Evolutionary conservation across 2,888 invertebrate species (phyloP), one percentile per base, ranked within the genome.

Genomic region (Petrolisthes cinctipes): DNA sequence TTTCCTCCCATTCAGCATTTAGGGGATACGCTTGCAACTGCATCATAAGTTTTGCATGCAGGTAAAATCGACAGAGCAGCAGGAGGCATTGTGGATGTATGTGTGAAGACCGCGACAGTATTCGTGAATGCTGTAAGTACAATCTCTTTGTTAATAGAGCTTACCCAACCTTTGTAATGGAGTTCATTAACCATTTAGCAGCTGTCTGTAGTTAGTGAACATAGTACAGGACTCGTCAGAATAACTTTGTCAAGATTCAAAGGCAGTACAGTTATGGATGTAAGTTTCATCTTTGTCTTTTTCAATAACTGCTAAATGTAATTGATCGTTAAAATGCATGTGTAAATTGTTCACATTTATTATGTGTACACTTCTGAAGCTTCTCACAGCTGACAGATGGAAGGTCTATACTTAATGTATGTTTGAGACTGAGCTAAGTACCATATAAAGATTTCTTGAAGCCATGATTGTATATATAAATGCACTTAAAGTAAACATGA

Each of bases 71-170:
- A 61, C 61, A 61, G 61, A 61, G 61, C 61, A 61, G 61, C 61
- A 61, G 23, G 57, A 79, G 80, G 80, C 57, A 81, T 61, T 81
- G 79, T 37, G 78, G 80, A 23, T 57, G 80, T 37, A 56, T 57
- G 37, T 23, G 61, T 57, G 56, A 61, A 61, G 61, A 23, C 57
- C 61, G 80, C 56, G 23, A 79, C n/a, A 61, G 57, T 81, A 81
- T 81, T 81, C 57, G 57, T 61, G 61, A 81, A 57, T 81, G 80
- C 80, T 81, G 80, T 81, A 81, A 81, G 80, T 81, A 81, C 80
- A 81, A 81, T 61, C 56, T 81, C 56, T 81, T 57, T 81, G 57
- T 81, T 81, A 81, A 81, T 81, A 81, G 80, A 81, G 80, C 80
- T 81, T 81, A 81, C 17, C 61, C 61, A 61, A 61, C 1, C 61